These are phyloP conservation scores for Bursaphelenchus mucronatus DNA, from an alignment of 1,140 invertebrate species.

Conservation along the genomic window DNA sequence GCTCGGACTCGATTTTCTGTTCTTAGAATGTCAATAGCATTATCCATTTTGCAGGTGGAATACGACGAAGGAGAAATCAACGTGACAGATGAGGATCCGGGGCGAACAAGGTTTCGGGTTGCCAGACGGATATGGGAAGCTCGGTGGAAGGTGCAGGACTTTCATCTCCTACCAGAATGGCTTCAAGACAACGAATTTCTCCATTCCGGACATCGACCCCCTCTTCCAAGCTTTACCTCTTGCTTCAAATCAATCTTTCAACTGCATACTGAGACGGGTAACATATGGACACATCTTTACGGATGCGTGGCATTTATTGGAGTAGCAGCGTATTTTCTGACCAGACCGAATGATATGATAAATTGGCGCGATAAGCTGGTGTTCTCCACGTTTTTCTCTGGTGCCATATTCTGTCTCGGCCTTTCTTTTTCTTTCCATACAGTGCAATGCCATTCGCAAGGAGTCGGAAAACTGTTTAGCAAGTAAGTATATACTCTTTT, in stretches of 20 bases:
- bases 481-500: slow-evolving; percentile 65
- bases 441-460: slow-evolving; percentile 91
- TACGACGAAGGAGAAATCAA: slow-evolving; percentile 47
- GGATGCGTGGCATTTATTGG: slow-evolving; percentile 74
- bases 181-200: slow-evolving; percentile 97
- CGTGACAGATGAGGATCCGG: slow-evolving; percentile 10
- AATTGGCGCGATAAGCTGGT: slow-evolving; percentile 44
- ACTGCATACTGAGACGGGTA: slow-evolving; percentile 80
- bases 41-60: slow-evolving; percentile 22
- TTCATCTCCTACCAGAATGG: slow-evolving; percentile 75
- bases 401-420: slow-evolving; percentile 69
- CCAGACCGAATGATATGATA: slow-evolving; percentile 67
- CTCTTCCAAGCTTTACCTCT: slow-evolving; percentile 85
- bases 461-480: slow-evolving; percentile 89
- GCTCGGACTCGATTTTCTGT: background rate
- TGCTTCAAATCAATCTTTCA: slow-evolving; percentile 94
- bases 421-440: slow-evolving; percentile 97
- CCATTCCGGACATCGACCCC: slow-evolving; percentile 86
- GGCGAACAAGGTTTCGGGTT: background rate
- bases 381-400: slow-evolving; percentile 62
- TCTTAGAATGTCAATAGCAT: background rate
- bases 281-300: slow-evolving; percentile 93
- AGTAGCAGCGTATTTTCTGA: slow-evolving; percentile 77
- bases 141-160: slow-evolving; percentile 57
- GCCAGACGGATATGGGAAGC: slow-evolving; percentile 21